Evolutionary conservation across 2,797 vertebrate species (phyloP).

Genomic region (Heterohyrax brucei): DNA sequence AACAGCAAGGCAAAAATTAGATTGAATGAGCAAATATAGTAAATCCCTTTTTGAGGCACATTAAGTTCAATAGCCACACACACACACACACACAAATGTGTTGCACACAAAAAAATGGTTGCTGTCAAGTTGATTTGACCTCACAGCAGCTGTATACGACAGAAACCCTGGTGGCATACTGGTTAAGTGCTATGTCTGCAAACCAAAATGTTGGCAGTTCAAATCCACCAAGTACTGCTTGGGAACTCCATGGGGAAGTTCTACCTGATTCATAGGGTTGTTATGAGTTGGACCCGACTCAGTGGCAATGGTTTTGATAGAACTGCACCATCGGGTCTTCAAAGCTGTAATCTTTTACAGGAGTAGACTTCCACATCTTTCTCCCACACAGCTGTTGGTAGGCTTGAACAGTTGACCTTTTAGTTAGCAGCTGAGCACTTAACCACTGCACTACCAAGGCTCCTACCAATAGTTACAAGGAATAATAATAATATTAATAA

Average conservation of each 20-base stretch:
- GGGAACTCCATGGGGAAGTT: too few species aligned
- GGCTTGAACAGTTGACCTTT: neutral
- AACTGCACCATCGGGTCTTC: neutral
- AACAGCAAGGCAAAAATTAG: neutral
- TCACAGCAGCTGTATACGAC: neutral
- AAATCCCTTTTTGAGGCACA: neutral
- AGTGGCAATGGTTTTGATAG: too few species aligned
- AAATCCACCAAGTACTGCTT: too few species aligned
- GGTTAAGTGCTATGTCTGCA: too few species aligned
- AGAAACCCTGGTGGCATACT: too few species aligned
- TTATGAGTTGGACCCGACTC: too few species aligned
- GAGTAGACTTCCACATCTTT: neutral
- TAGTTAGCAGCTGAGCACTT: neutral
- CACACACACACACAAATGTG: too few species aligned
- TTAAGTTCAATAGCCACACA: neutral
- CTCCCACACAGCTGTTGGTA: neutral
- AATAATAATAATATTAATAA: conserved; percentile 35
- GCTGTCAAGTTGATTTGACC: neutral
- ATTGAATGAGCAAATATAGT: neutral
- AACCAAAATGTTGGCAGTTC: too few species aligned
- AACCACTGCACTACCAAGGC: neutral
- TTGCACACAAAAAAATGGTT: too few species aligned
- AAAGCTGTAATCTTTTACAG: neutral
- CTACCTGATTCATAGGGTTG: too few species aligned
- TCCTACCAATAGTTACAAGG: neutral